Base-by-base conservation (phyloP, 2,888 invertebrate species). In the Portevinia maculata region DNA sequence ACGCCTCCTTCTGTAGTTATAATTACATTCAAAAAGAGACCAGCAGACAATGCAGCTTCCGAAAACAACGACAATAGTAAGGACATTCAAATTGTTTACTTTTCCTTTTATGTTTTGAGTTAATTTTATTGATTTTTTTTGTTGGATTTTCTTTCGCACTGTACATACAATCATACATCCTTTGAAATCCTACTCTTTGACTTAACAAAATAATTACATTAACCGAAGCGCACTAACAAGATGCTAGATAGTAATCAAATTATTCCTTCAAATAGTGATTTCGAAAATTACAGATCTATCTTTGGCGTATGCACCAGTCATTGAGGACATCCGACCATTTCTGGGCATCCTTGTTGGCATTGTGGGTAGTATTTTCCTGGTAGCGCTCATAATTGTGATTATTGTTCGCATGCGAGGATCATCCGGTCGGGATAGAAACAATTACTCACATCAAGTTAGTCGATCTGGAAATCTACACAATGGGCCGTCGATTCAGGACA, bases 311-410 rank as follows among this genome's bases (percentile, higher is more conserved):
- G 91, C 88, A 48, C 90, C 91, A 73, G 90, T 90, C 74, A 91
- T 92, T 83, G 91, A 92, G 86, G 91, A 92, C 86, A 92, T 92
- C 87, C 92, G 92, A 84, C 92, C 92, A 67, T 92, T 92, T 86
- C 88, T 92, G 65, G 92, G 92, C 57, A 91, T 92, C 39, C 88
- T 92, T 85, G 90, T 92, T 55, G 92, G 92, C 64, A 90, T 92
- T 85, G 92, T 92, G 67, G 91, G 91, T 73, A 92, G 92, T 62
- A 90, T 92, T 74, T 91, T 92, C 64, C 87, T 92, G 76, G 92
- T 92, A 75, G 92, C 92, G 15, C 89, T 92, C 84, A 89, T 90
- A 85, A 91, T 91, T 86, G 92, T 92, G 62, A 89, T 92, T 55
- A 91, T 92, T 86, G 92, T 92, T 86, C 90, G 92, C 65, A 90